Evolutionary conservation across 2,797 vertebrate genomes (phyloP), one percentile per base, ranked within the genome.

Genomic region (Euthynnus affinis): DNA sequence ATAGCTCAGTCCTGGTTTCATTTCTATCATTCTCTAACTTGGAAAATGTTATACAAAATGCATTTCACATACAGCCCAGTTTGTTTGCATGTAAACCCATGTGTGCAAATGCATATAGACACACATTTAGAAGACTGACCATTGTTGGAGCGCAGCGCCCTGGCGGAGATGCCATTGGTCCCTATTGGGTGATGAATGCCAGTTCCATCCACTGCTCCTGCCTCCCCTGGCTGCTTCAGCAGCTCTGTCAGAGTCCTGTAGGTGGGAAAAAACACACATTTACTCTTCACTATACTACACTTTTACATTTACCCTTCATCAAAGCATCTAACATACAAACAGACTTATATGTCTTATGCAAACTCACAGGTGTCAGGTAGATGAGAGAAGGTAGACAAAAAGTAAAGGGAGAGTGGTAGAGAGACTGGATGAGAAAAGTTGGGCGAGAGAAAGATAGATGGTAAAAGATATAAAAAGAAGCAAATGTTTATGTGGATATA

Each of bases 191-290:
- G 96, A 92, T 97, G 97, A 80, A 94, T 95, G 40, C 96, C 93
- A 55, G 89, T 94, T 88, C 83, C 93, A 42, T 96, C 94, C 49
- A 96, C 93, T 0, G 76, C 78, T 20, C 95, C 91, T 1, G 92
- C 89, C 18, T 96, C 96, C 9, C 95, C 95, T 0, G 97, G 97
- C 93, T 99, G 97, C 92, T 99, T 99, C 92, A 99, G 89, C 65
- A 99, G 95, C 84, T 98, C 98, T 0, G 97, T 97, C 86, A 98
- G 92, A 4, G 97, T 97, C 92, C 98, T 99, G 87, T 22, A 59
- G 23, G 73, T 8, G 82, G 15, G 29, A 69, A 72, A 55, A 85
- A 74, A 65, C n/a, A 82, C 20, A 74, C 23, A 59, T 68, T 69
- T 71, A 51, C 9, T n/a, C n/a, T n/a, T n/a, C n/a, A n/a, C n/a